These are phyloP conservation scores for Amphiprion ocellaris DNA, from an alignment of 2,113 vertebrate species.

Conservation along the genomic window DNA sequence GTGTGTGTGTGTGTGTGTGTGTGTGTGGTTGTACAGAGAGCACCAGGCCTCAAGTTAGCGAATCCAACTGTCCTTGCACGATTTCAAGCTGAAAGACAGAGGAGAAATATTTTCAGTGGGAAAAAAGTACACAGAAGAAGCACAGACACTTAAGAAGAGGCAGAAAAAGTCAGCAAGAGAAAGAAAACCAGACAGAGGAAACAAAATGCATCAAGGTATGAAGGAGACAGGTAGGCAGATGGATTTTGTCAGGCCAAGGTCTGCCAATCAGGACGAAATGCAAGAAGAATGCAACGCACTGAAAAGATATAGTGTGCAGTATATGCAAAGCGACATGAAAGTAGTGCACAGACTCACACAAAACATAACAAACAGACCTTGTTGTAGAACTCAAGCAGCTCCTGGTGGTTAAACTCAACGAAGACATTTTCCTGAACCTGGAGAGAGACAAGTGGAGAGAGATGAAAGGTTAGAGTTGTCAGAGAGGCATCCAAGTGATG, in stretches of 20 bases:
- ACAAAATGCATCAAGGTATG: slow-evolving; percentile 18
- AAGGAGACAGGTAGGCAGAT: slow-evolving; percentile 3
- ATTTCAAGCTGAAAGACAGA: slow-evolving; percentile 91
- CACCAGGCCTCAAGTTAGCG: slow-evolving; percentile 90
- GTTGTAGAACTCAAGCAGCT: slow-evolving; percentile 96
- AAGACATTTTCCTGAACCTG: slow-evolving; percentile 92
- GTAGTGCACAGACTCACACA: neutral
- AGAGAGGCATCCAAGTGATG: neutral
- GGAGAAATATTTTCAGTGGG: slow-evolving; percentile 46
- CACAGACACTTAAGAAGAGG: slow-evolving; percentile 14
- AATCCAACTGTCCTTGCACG: slow-evolving; percentile 97
- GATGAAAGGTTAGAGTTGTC: neutral
- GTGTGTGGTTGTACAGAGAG: slow-evolving; percentile 61
- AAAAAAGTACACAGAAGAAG: slow-evolving; percentile 4
- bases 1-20: slow-evolving; percentile 21
- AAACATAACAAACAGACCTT: slow-evolving; percentile 86
- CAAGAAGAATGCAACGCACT: neutral
- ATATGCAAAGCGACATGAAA: no score
- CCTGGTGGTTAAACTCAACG: slow-evolving; percentile 93
- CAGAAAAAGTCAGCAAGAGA: neutral
- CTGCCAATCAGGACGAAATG: slow-evolving; percentile 26
- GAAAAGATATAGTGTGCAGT: neutral
- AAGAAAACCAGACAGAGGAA: neutral
- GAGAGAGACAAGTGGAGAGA: slow-evolving; percentile 43
- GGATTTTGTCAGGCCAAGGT: slow-evolving; percentile 27